These are phyloP conservation scores for Cephalopterus ornatus DNA, from an alignment of 2,113 vertebrate species.

Conservation along the genomic window DNA sequence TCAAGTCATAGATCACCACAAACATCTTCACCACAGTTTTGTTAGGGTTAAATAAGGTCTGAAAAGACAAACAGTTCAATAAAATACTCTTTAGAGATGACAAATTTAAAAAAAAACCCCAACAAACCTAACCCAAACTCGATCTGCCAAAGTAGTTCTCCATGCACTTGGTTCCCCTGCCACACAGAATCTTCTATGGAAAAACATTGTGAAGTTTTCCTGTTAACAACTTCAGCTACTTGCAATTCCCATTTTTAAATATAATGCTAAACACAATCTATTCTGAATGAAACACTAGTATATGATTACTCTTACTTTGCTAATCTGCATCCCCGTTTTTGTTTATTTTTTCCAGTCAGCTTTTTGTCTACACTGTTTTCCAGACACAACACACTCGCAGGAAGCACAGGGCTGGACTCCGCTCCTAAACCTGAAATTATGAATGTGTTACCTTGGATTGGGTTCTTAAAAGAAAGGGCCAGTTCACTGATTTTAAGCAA, in stretches of 20 bases:
- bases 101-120: background rate
- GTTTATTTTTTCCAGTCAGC: background rate
- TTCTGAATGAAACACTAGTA: background rate
- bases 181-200: fast-evolving
- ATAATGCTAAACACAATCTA: background rate
- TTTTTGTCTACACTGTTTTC: background rate
- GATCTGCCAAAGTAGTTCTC: background rate
- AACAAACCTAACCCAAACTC: background rate
- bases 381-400: background rate
- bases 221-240: background rate
- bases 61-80: constrained; percentile 49
- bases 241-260: background rate
- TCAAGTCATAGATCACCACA: constrained; percentile 96
- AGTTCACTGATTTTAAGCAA: background rate
- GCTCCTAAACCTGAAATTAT: background rate
- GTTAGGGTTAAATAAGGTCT: constrained; percentile 99
- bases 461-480: background rate
- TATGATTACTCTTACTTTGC: background rate
- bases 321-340: background rate
- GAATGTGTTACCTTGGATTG: background rate
- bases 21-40: constrained; percentile 99
- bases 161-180: background rate
- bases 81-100: background rate
- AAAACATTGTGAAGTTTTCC: background rate
- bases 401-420: background rate